Evolutionary conservation across 2,888 invertebrate species (phyloP).

Genomic region (Calephelis perditalis): DNA sequence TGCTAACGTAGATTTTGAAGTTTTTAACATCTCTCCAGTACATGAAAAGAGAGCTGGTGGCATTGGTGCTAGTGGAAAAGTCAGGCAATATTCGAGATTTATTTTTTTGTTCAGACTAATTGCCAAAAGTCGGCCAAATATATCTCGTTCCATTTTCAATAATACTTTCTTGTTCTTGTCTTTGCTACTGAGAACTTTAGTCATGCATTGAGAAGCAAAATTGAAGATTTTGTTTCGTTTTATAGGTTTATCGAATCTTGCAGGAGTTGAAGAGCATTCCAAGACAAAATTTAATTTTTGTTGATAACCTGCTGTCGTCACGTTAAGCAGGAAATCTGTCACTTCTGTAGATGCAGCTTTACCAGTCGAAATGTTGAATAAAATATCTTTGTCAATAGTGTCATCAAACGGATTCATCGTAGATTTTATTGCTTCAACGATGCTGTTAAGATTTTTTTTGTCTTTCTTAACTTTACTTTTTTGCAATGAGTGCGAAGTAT

Average conservation of each 20-base stretch:
- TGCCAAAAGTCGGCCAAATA: constrained; percentile 27
- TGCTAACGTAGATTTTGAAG: background rate
- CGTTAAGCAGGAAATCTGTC: constrained; percentile 37
- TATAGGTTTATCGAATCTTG: constrained; percentile 36
- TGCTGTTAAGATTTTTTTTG: constrained; percentile 9
- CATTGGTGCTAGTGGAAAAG: constrained; percentile 8
- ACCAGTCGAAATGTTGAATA: constrained; percentile 39
- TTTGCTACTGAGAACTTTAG: constrained; percentile 29
- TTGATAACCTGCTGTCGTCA: constrained; percentile 28
- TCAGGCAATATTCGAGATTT: constrained; percentile 32
- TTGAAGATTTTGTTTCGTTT: constrained; percentile 35
- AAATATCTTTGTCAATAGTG: constrained; percentile 32
- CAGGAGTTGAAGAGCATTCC: constrained; percentile 29
- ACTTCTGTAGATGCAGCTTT: constrained; percentile 34
- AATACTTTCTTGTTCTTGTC: constrained; percentile 31
- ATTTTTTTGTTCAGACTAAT: constrained; percentile 38
- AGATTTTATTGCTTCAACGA: constrained; percentile 26
- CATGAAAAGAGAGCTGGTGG: constrained; percentile 10
- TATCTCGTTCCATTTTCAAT: constrained; percentile 37
- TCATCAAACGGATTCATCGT: constrained; percentile 30
- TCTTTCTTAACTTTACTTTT: constrained; percentile 28
- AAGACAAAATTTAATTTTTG: constrained; percentile 34
- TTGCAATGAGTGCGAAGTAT: constrained; percentile 28
- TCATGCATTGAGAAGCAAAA: constrained; percentile 34
- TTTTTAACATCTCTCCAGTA: background rate